These are phyloP conservation scores for Spermophilus dauricus DNA, from an alignment of 2,113 vertebrate genomes.

Conservation along the genomic window DNA sequence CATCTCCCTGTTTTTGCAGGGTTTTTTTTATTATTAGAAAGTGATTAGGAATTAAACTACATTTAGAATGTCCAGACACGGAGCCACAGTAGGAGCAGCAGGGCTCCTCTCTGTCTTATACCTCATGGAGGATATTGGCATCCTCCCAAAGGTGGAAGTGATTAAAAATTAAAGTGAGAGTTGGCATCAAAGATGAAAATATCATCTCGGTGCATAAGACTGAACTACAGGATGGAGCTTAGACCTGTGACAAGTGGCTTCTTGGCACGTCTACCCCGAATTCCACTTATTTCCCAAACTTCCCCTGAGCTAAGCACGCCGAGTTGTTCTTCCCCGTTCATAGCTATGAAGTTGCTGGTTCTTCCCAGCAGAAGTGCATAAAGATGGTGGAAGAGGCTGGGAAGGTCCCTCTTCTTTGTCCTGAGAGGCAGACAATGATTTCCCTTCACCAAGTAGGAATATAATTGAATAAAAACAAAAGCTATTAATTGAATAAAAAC, in stretches of 20 bases:
- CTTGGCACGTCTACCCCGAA: background rate
- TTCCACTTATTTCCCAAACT: background rate
- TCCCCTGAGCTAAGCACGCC: rapidly evolving
- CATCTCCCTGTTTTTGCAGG: background rate
- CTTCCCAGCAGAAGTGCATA: background rate
- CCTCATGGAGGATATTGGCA: background rate
- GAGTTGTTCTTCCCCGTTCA: background rate
- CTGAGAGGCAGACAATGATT: background rate
- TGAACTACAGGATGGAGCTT: background rate
- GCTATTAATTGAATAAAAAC: background rate
- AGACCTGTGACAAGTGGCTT: background rate
- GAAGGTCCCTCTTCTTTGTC: background rate
- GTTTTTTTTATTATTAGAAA: background rate
- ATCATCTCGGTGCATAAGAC: background rate
- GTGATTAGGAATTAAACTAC: background rate
- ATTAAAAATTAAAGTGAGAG: background rate
- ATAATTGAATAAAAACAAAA: background rate
- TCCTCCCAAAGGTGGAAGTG: background rate
- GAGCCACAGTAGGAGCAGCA: background rate
- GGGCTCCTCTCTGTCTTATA: background rate
- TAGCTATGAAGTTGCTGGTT: no score
- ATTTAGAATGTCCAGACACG: background rate
- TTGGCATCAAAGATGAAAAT: background rate
- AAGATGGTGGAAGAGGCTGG: background rate
- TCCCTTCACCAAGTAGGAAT: background rate